Base-by-base conservation (phyloP, 1,140 invertebrate genomes). In the Intoshia linei region DNA sequence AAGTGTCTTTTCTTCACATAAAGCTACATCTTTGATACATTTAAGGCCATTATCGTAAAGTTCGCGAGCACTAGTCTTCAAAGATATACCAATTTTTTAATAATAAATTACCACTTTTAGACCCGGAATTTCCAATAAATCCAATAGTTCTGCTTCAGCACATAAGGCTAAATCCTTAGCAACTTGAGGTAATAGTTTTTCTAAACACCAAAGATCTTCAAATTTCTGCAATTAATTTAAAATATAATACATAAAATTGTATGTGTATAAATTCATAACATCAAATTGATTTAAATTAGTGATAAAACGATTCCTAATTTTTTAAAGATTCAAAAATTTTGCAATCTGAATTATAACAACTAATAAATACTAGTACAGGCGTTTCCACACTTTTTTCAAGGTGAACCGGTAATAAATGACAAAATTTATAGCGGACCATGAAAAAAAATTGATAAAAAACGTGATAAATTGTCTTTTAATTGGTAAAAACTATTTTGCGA, bases 101-200 rank as follows among this genome's bases (percentile, higher is more conserved):
- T n/a, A n/a, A n/a, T n/a, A n/a, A n/a, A n/a, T 54, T 55, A 73
- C 72, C 50, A 68, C 66, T 64, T 74, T 77, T 3, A 81, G 72
- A 36, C 66, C 65, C 20, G 75, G 74, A 27, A 79, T 55, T 52
- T 77, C 72, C 65, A 83, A 67, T 23, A 83, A 55, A 13, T 70
- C 67, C 35, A 74, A 57, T 23, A 81, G 56, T 47, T 83, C 74
- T 6, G 57, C 42, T 1, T 66, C 63, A 40, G 69, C 73, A 50
- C 71, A 76, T 43, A 71, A 67, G 24, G 68, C 65, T 36, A 81
- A 59, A 22, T 45, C 42, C 35, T 68, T 62, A 25, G 67, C 62
- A 49, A 79, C 71, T 30, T 63, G 63, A 21, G 61, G 63, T 24
- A 79, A 57, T 22, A 79, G 50, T 40, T 70, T 65, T 40, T 65